Evolutionary conservation across 37 sponge, comb jelly and placozoan species (phyloP), one percentile per base, ranked within the genome.

Genomic region (Cladorhizidae sp.): DNA sequence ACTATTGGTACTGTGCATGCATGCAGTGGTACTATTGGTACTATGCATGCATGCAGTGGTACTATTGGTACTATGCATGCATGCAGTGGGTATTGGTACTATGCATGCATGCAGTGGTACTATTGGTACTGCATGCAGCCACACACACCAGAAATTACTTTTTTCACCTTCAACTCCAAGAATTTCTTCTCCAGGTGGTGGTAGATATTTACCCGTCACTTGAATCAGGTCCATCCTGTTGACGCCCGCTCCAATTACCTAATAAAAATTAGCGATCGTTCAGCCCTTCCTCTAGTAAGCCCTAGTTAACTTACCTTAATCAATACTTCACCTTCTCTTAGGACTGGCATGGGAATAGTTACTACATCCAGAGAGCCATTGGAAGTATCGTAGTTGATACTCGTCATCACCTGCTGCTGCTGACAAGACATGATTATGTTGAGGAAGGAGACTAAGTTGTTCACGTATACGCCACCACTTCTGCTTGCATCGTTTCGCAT

Each of bases 81-180:
- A n/a, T n/a, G n/a, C n/a, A n/a, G n/a, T n/a, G n/a, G n/a, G n/a
- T n/a, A n/a, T n/a, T n/a, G n/a, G n/a, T n/a, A n/a, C n/a, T n/a
- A n/a, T n/a, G n/a, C n/a, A n/a, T n/a, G n/a, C n/a, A n/a, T n/a
- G n/a, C n/a, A n/a, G n/a, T n/a, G n/a, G n/a, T n/a, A n/a, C n/a
- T n/a, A n/a, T n/a, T n/a, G n/a, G n/a, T n/a, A n/a, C n/a, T n/a
- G n/a, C n/a, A n/a, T n/a, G n/a, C n/a, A n/a, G n/a, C n/a, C n/a
- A n/a, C n/a, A n/a, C n/a, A n/a, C n/a, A n/a, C n/a, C n/a, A n/a
- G n/a, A n/a, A n/a, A n/a, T n/a, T n/a, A n/a, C n/a, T n/a, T n/a
- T n/a, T n/a, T 33, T 12, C 72, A 94, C 94, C 93, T 86, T 95
- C 96, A 18, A 95, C 93, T 73, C 96, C 96, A 15, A 95, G 82